phyloP scores from a whole-genome alignment of 2,113 vertebrate species.

The Elephas maximus region DNA sequence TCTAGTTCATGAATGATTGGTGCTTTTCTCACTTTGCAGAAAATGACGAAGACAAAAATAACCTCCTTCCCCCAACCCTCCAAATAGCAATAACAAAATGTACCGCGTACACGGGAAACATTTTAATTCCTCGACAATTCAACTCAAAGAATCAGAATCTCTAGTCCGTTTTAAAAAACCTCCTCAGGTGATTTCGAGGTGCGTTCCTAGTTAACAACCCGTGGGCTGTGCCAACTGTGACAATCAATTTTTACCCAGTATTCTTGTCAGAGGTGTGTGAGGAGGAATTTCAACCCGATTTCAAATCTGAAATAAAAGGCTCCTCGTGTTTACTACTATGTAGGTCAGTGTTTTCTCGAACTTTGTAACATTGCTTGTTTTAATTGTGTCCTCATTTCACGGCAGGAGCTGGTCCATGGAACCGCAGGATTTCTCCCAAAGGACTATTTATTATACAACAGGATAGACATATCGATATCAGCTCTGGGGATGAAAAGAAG shows the following conservation, averaged over 20 bases:
- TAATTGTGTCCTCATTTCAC: neutral
- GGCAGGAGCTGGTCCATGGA: neutral
- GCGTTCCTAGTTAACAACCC: neutral
- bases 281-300: slow-evolving; percentile 36
- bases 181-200: slow-evolving; percentile 71
- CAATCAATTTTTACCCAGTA: slow-evolving; percentile 25
- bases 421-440: neutral
- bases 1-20: neutral
- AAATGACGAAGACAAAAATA: slow-evolving; percentile 16
- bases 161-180: slow-evolving; percentile 37
- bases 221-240: neutral
- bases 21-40: neutral
- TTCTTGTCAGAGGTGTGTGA: slow-evolving; percentile 50
- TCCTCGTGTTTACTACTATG: neutral
- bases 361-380: neutral
- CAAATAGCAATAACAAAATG: neutral
- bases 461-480: neutral
- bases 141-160: neutral
- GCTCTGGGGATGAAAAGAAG: slow-evolving; percentile 82
- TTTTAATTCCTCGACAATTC: slow-evolving; percentile 34
- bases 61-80: no score
- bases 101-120: neutral
- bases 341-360: neutral
- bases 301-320: slow-evolving; percentile 52
- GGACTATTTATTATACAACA: neutral